These are phyloP conservation scores for Drosophila malerkotliana DNA, from an alignment of 1,140 invertebrate species.

Conservation along the genomic window DNA sequence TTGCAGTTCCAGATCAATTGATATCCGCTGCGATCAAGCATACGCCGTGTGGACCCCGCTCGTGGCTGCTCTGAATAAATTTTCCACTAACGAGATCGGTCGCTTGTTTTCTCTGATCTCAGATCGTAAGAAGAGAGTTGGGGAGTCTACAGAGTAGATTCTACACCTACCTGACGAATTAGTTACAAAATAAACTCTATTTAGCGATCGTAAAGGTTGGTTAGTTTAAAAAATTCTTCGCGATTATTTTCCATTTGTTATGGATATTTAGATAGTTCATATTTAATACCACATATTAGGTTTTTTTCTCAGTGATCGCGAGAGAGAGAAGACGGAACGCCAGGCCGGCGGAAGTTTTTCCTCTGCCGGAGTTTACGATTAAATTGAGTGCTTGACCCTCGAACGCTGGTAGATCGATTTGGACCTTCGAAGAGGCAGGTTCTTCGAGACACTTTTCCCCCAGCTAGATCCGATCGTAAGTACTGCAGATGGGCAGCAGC, in stretches of 20 bases:
- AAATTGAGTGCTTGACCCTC: slow-evolving; percentile 58
- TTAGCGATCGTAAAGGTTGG: neutral
- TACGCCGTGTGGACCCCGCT: slow-evolving; percentile 54
- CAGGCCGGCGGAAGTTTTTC: slow-evolving; percentile 47
- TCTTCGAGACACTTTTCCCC: slow-evolving; percentile 14
- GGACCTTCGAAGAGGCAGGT: slow-evolving; percentile 42
- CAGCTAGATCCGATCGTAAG: neutral
- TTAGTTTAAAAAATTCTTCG: neutral
- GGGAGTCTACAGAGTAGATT: neutral
- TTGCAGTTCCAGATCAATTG: slow-evolving; percentile 47
- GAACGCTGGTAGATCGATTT: slow-evolving; percentile 65
- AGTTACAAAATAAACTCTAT: too few relatives aligned
- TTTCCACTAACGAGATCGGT: slow-evolving; percentile 40
- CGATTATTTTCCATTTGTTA: neutral
- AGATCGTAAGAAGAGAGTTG: neutral
- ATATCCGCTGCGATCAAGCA: slow-evolving; percentile 52
- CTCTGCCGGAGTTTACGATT: slow-evolving; percentile 37
- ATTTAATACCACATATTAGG: neutral
- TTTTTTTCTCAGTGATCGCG: slow-evolving; percentile 3
- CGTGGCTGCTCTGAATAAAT: slow-evolving; percentile 34
- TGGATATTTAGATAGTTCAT: neutral
- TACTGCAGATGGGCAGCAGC: slow-evolving; percentile 11
- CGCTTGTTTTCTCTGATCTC: neutral
- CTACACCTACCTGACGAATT: too few relatives aligned
- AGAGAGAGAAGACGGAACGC: slow-evolving; percentile 7